phyloP scores from a whole-genome alignment of 2,797 vertebrate genomes.

The Lophura swinhoii region DNA sequence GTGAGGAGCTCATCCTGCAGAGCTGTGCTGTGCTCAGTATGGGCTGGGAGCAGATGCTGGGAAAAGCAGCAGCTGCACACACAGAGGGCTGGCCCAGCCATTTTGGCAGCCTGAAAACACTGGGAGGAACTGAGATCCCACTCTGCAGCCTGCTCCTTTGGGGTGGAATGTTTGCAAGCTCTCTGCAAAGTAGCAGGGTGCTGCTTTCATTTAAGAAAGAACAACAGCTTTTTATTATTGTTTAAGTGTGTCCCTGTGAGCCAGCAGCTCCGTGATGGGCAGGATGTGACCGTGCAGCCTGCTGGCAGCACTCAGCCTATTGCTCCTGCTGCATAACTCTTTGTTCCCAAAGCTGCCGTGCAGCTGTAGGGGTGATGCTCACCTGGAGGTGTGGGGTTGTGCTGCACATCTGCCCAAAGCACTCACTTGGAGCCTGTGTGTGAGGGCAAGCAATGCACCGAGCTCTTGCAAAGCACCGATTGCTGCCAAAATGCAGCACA shows the following conservation, averaged over 20 bases:
- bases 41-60: background rate
- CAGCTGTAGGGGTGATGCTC: background rate
- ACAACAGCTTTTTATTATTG: background rate
- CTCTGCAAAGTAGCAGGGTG: background rate
- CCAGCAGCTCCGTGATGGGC: background rate
- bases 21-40: fast-evolving
- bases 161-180: background rate
- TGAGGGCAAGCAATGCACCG: fast-evolving
- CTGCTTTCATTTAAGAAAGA: background rate
- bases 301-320: background rate
- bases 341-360: fast-evolving
- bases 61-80: background rate
- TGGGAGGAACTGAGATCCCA: background rate
- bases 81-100: background rate
- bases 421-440: background rate
- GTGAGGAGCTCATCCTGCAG: fast-evolving
- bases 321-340: background rate
- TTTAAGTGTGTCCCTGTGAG: background rate
- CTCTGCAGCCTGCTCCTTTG: background rate
- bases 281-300: slow-evolving; percentile 1
- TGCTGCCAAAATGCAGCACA: background rate
- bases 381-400: fast-evolving
- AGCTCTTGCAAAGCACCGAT: background rate
- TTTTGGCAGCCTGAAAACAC: background rate
- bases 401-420: background rate